These are phyloP conservation scores for Pycnomerus fuliginosus DNA, from an alignment of 2,888 invertebrate genomes.

Conservation along the genomic window DNA sequence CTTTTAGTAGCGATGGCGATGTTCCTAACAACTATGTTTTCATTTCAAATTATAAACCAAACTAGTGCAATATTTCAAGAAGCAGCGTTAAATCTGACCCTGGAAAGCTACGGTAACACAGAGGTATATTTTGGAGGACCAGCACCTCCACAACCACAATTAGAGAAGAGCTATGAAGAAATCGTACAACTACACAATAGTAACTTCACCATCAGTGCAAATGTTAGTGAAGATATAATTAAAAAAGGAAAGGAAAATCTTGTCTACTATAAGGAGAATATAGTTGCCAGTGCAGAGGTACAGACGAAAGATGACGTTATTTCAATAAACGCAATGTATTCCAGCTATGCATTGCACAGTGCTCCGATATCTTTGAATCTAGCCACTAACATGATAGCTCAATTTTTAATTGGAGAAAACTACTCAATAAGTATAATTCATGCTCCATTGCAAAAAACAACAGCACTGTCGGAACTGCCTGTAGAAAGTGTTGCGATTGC, in stretches of 20 bases:
- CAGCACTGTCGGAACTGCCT: conserved; percentile 31
- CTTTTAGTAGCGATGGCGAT: no score
- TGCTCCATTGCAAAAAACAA: conserved; percentile 41
- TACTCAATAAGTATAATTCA: conserved; percentile 45
- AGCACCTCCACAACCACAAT: no score
- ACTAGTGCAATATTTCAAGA: conserved; percentile 28
- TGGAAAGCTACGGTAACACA: conserved; percentile 43
- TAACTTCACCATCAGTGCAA: conserved; percentile 23
- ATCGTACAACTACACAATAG: no score
- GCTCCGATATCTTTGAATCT: conserved; percentile 57
- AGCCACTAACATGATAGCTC: conserved; percentile 53
- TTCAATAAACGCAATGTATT: conserved; percentile 52
- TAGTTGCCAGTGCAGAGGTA: conserved; percentile 56
- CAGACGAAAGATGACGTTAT: no score
- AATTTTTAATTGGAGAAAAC: conserved; percentile 39
- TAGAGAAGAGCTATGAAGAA: no score
- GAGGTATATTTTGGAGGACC: conserved; percentile 45
- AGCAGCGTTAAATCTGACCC: conserved; percentile 40
- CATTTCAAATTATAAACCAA: conserved; percentile 35
- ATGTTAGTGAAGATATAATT: conserved; percentile 51
- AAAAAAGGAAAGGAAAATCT: conserved; percentile 48
- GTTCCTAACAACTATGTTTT: conserved; percentile 16
- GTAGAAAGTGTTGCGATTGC: conserved; percentile 37
- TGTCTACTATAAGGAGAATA: conserved; percentile 51
- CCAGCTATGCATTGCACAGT: conserved; percentile 55